Percentiles rank a stretch among this genome's conserved stretches.
phyloP scores from a whole-genome alignment of 2,797 vertebrate genomes.

The Varecia variegata region DNA sequence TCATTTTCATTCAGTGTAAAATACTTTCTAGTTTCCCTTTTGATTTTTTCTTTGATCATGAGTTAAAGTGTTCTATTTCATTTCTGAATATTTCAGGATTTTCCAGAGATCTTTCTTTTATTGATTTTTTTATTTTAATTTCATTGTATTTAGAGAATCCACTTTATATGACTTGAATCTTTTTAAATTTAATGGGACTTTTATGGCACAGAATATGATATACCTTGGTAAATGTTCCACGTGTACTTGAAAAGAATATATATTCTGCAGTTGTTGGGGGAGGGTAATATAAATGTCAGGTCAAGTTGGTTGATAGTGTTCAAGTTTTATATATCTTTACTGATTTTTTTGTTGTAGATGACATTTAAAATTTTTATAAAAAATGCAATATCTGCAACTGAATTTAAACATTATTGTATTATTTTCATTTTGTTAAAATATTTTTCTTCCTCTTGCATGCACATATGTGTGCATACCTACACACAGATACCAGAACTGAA shows the following conservation, averaged over 20 bases:
- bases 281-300: slow-evolving; percentile 7
- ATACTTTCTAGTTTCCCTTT: slow-evolving; percentile 6
- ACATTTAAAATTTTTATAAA: slow-evolving; percentile 1
- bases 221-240: slow-evolving; percentile 2
- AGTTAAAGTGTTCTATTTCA: neutral
- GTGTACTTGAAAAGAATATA: slow-evolving; percentile 15
- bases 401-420: neutral
- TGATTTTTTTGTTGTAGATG: neutral
- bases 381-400: neutral
- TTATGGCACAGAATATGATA: neutral
- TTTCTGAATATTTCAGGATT: slow-evolving; percentile 47
- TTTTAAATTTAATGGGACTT: slow-evolving; percentile 46
- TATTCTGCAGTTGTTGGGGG: neutral
- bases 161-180: neutral
- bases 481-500: neutral
- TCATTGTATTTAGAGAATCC: neutral
- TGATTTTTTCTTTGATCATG: neutral
- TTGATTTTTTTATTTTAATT: slow-evolving; percentile 48
- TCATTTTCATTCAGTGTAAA: slow-evolving; percentile 27
- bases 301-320: neutral
- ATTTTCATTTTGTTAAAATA: slow-evolving; percentile 25
- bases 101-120: slow-evolving; percentile 22
- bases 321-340: slow-evolving; percentile 15
- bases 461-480: neutral
- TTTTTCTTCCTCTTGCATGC: neutral